Evolutionary conservation across 2,888 invertebrate genomes (phyloP), one percentile per base, ranked within the genome.

Genomic region (Leptogaster cylindrica): DNA sequence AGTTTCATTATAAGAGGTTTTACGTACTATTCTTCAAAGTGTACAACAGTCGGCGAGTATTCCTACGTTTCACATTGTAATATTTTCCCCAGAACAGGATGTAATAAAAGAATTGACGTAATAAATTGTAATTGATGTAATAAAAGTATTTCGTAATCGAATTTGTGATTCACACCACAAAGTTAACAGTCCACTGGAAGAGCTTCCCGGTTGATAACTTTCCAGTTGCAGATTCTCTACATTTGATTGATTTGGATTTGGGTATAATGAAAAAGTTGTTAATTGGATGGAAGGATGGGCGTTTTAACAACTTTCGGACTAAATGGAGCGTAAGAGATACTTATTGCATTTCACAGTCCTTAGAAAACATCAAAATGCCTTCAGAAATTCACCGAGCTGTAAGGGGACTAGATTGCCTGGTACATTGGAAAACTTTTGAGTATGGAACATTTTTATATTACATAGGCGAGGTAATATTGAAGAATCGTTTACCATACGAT

Each of bases 401-500:
- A 55, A 69, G 72, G 66, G 65, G 64, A 25, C 31, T 72, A 12
- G 68, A 71, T 52, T 67, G 55, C 58, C 55, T 72, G 39, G 68
- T 68, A 61, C 68, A 65, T 68, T 72, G 72, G 72, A n/a, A n/a
- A n/a, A n/a, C n/a, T n/a, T n/a, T n/a, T n/a, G n/a, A n/a, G n/a
- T n/a, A n/a, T n/a, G n/a, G 72, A 52, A 73, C 72, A 4, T 70
- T 74, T 61, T 66, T 74, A 52, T 46, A 71, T 5, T 74, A 73
- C 65, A 8, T 72, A 16, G 73, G 73, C 25, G 23, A 65, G 10
- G 71, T 73, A 23, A 61, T 73, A 16, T 68, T 72, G 25, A 72
- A 71, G 44, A 65, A 72, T 31, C 66, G 66, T 39, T 68, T 72
- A 46, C 41, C n/a, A n/a, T n/a, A n/a, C n/a, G n/a, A n/a, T n/a